A percentile compares a stretch with the other conserved stretches of the same genome.
Evolutionary conservation across 2,797 vertebrate genomes (phyloP).

Genomic region (Sciurus carolinensis): DNA sequence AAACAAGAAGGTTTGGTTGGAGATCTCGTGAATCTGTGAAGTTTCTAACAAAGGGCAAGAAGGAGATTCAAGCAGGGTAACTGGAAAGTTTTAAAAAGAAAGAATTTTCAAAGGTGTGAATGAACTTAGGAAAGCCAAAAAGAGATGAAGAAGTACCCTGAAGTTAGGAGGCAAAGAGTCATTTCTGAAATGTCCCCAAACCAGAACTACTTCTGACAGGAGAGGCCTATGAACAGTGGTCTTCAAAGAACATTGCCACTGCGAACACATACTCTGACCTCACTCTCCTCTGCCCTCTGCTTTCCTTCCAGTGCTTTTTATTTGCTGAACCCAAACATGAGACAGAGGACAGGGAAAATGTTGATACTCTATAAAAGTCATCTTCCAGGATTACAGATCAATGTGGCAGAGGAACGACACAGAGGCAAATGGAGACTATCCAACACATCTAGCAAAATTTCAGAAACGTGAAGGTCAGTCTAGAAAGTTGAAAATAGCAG

Average conservation of each 20-base stretch:
- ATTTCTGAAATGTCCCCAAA: neutral
- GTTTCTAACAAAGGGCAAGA: neutral
- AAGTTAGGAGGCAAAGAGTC: neutral
- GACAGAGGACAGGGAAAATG: neutral
- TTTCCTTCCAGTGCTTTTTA: neutral
- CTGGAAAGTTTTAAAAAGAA: neutral
- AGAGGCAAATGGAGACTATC: neutral
- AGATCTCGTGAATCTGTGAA: neutral
- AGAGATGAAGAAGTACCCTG: neutral
- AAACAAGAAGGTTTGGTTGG: neutral
- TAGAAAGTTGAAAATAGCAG: constrained; percentile 39
- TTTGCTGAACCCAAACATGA: neutral
- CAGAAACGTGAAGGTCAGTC: neutral
- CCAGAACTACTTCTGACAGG: neutral
- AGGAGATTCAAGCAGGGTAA: neutral
- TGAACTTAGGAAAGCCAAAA: neutral
- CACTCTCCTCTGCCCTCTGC: neutral
- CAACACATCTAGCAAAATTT: neutral
- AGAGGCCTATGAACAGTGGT: neutral
- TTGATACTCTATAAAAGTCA: neutral
- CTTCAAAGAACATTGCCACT: neutral
- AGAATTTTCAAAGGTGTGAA: neutral
- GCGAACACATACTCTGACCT: neutral
- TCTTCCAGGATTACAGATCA: neutral
- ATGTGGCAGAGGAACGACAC: neutral